Percentiles rank a stretch among this genome's conserved stretches.
These are phyloP conservation scores for Plemyria rubiginata DNA, from an alignment of 2,888 invertebrate species.

Conservation along the genomic window DNA sequence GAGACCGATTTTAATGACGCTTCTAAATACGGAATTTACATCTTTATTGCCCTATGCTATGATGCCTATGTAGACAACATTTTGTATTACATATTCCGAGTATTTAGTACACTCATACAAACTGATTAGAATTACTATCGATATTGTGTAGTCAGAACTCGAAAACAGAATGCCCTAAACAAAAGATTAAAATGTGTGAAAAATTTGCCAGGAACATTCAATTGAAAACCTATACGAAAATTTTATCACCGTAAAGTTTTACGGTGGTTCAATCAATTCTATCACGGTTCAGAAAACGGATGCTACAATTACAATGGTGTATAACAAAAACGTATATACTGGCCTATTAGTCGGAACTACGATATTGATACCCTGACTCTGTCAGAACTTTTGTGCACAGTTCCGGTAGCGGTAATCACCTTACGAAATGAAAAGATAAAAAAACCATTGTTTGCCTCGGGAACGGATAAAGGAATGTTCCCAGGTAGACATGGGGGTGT, in stretches of 20 bases:
- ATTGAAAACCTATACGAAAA: constrained; percentile 15
- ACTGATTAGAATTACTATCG: not conserved
- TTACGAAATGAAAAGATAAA: constrained; percentile 64
- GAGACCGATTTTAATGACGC: constrained; percentile 50
- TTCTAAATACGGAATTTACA: constrained; percentile 37
- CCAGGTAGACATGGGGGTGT: constrained; percentile 76
- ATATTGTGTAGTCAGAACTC: no score
- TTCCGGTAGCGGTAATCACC: constrained; percentile 78
- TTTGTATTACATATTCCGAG: not conserved
- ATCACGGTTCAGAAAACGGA: constrained; percentile 56
- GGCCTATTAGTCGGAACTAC: constrained; percentile 77
- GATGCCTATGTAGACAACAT: not conserved
- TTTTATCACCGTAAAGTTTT: constrained; percentile 44
- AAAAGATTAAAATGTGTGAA: not conserved
- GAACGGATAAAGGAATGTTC: constrained; percentile 66
- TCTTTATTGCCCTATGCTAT: constrained; percentile 26
- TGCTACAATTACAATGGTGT: constrained; percentile 66
- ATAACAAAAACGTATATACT: constrained; percentile 77
- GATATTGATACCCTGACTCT: constrained; percentile 76
- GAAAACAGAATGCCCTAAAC: not conserved
- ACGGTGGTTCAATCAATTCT: constrained; percentile 35
- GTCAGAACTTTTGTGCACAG: constrained; percentile 75
- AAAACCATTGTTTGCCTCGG: constrained; percentile 69
- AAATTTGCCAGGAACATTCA: constrained; percentile 4
- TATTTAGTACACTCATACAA: not conserved